Base-by-base conservation (phyloP, 2,797 vertebrate genomes). In the Platyrinchus mystaceus region DNA sequence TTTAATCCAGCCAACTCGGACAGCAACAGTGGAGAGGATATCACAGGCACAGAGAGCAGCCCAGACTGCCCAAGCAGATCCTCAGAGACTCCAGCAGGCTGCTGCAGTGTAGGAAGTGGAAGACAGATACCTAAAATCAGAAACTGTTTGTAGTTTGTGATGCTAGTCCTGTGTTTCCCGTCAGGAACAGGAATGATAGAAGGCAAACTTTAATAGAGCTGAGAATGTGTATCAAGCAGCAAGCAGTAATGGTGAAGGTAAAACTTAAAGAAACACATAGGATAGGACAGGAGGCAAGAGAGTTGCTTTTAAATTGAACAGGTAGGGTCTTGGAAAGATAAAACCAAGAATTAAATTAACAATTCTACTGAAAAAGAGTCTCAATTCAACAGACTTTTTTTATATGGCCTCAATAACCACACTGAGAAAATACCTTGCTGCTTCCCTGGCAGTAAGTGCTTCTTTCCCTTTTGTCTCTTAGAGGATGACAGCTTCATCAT, bases 371-470 rank as follows among this genome's bases (percentile, higher is more conserved):
- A 70, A 70, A 32, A 43, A 12, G 30, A 84, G 20, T 55, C 47
- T 63, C 2, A 6, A 41, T 30, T 86, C 64, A 37, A 23, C n/a
- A 26, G 36, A n/a, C 2, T 6, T 67, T 43, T 14, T 62, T 79
- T 64, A 44, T 23, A 22, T 41, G 69, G 16, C 36, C 23, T 3
- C 43, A 87, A 71, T 63, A 63, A 82, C 17, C 30, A 77, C 14
- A 30, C 5, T 12, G n/a, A 67, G 78, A 78, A 71, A 75, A 71
- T 9, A 59, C 2, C 6, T 68, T 0, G 0, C n/a, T 37, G 6
- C 41, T 75, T 84, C 41, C 34, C 37, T 28, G 34, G 37, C 68
- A 47, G 21, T 14, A 24, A 36, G 26, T 44, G 18, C 10, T 78
- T 75, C 32, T 81, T 36, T 73, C 28, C 44, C 10, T 23, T 69